Base-by-base conservation (phyloP, 2,888 invertebrate genomes). In the Mesorhabditis spiculigera region DNA sequence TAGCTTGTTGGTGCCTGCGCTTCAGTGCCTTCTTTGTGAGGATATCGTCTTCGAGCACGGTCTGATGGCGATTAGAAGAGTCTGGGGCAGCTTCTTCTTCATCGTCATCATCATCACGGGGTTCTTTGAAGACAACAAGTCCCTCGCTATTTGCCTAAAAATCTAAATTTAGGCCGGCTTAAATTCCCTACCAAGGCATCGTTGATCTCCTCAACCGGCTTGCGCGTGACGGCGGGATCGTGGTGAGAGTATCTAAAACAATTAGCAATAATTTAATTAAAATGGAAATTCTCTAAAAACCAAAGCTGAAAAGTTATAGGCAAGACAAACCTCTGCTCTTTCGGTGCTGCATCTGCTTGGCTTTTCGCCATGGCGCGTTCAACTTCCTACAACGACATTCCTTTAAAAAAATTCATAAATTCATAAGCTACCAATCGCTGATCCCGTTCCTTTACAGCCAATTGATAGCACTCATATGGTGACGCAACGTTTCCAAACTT, bases 11-110 rank as follows among this genome's bases (percentile, higher is more conserved):
- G 63, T 72, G 58, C 68, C 73, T 72, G 45, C 73, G 63, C 43
- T 77, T 77, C 70, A 79, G 66, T 4, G 75, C 76, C 66, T 78
- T 78, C 69, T 78, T 79, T 16, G 79, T 75, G 66, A 78, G 65
- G 6, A 78, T 41, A 45, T 78, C 72, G 61, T 75, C 73, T 5
- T 79, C 28, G 28, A 28, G 28, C 28, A 28, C 28, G 28, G 28
- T 28, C 28, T 28, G 28, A 28, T 28, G 28, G 28, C 28, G 28
- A 28, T 28, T 70, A 68, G 68, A 72, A 74, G 10, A 74, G 45
- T 5, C 63, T 28, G 28, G 28, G 28, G 28, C 69, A 4, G 44
- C n/a, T 8, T 67, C 68, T 6, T 65, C 50, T 43, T 66, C 45
- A 5, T 45, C n/a, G 13, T 58, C 16, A 13, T 58, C 65, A 65